A percentile compares a stretch with the other conserved stretches of the same genome.
Evolutionary conservation across 2,113 vertebrate genomes (phyloP).

Genomic region (Mus spicilegus): DNA sequence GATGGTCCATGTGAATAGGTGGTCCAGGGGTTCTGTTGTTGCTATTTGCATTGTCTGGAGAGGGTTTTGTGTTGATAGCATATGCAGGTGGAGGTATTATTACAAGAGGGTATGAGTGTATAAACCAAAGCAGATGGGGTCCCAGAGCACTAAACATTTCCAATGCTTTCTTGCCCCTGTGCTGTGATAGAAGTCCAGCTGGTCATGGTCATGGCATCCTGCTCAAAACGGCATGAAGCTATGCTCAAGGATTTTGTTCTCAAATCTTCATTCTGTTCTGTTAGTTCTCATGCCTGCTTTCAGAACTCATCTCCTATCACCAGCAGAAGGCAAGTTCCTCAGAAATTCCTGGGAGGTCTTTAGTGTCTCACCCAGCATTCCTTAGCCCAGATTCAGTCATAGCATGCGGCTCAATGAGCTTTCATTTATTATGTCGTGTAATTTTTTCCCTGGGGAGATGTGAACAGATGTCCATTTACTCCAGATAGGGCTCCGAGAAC

Average conservation of each 20-base stretch:
- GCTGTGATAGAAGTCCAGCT: background rate
- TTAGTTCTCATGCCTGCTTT: background rate
- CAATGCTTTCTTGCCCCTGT: background rate
- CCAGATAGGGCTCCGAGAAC: too few relatives aligned
- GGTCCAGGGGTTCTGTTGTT: background rate
- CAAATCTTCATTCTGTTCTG: background rate
- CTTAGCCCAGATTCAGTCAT: too few relatives aligned
- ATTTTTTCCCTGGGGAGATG: too few relatives aligned
- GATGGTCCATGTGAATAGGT: background rate
- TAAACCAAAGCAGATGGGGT: background rate
- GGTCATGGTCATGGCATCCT: background rate
- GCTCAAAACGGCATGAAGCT: background rate
- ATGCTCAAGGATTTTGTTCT: background rate
- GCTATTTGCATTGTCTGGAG: background rate
- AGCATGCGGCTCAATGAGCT: background rate
- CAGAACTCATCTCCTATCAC: too few relatives aligned
- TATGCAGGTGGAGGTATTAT: background rate
- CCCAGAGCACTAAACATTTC: background rate
- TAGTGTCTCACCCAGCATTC: background rate
- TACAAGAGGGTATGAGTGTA: background rate
- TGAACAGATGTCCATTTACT: background rate
- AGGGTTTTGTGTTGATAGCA: too few relatives aligned
- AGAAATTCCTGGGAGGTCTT: background rate
- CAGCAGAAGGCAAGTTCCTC: background rate
- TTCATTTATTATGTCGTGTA: fast-evolving